phyloP scores from a whole-genome alignment of 2,113 vertebrate genomes.

The Protobothrops mucrosquamatus region DNA sequence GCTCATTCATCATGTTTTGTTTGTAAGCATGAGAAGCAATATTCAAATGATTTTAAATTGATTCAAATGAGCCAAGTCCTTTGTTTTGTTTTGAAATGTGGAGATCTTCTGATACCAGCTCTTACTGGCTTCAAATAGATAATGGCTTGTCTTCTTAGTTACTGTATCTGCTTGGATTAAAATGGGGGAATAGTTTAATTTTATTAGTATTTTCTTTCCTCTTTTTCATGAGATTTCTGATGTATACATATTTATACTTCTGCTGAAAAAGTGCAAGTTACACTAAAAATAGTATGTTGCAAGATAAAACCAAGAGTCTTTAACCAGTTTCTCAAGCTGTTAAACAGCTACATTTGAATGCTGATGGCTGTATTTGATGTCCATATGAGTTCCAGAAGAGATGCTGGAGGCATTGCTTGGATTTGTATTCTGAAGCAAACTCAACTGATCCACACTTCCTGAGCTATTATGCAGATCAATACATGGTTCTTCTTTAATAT shows the following conservation, averaged over 20 bases:
- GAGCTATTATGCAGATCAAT: background rate
- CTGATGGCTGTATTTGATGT: background rate
- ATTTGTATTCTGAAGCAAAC: background rate
- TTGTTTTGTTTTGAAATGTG: background rate
- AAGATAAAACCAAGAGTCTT: background rate
- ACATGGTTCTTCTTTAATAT: background rate
- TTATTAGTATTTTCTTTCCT: background rate
- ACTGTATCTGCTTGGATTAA: background rate
- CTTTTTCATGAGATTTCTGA: background rate
- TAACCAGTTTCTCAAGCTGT: background rate
- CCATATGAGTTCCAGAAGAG: background rate
- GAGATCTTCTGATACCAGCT: background rate
- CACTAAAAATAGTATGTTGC: background rate
- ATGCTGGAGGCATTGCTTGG: background rate
- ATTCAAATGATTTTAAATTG: background rate
- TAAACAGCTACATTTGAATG: background rate
- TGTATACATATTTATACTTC: background rate
- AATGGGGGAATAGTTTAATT: background rate
- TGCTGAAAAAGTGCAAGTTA: background rate
- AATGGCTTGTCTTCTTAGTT: background rate
- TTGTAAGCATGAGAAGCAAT: background rate
- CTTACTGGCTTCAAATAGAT: background rate
- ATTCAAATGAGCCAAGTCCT: background rate
- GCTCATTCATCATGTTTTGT: background rate
- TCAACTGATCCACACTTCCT: background rate